Base-by-base conservation (phyloP, 1,140 invertebrate species). In the Pseudoatta argentina region DNA sequence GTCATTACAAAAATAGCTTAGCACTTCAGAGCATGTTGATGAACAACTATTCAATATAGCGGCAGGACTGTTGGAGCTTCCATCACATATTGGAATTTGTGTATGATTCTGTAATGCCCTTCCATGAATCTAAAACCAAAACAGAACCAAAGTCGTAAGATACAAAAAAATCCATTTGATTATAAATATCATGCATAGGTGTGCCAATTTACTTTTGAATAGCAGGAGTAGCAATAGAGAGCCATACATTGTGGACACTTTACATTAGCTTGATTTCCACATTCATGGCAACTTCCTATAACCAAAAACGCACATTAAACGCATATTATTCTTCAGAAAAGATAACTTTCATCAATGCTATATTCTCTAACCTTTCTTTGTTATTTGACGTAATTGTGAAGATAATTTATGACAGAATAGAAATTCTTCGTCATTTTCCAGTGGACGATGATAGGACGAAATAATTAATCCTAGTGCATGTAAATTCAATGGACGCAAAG, bases 1-100 rank as follows among this genome's bases (percentile, higher is more conserved):
- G 5, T 92, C 71, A 21, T 88, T 73, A 83, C 95, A 96, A 76
- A 88, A 93, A 88, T 95, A 94, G 21, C 93, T 91, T 18, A 89
- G 10, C 71, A 81, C 21, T 55, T 93, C 61, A 10, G 34, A 8
- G 39, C 71, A 89, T 92, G 90, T 34, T n/a, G 77, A 44, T 7
- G 61, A 78, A 87, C 82, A 93, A 57, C 48, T 87, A 53, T 34
- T 91, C 73, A 59, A 64, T 7, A 87, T n/a, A 7, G 51, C 77
- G 12, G 71, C 86, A 61, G 14, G 14, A 18, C 27, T 75, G 10
- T 82, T 30, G 10, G 18, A 0, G 2, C 6, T n/a, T 7, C 51
- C 44, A 27, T 86, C 85, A 55, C 24, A 24, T 53, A 88, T 24
- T 4, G 79, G 53, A 21, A 88, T 67, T 75, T 89, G 92, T 16